Percentiles rank a stretch among this genome's conserved stretches.
Conservation (phyloP, 2,888 invertebrate genomes). For the Yponomeuta malinellus region DNA sequence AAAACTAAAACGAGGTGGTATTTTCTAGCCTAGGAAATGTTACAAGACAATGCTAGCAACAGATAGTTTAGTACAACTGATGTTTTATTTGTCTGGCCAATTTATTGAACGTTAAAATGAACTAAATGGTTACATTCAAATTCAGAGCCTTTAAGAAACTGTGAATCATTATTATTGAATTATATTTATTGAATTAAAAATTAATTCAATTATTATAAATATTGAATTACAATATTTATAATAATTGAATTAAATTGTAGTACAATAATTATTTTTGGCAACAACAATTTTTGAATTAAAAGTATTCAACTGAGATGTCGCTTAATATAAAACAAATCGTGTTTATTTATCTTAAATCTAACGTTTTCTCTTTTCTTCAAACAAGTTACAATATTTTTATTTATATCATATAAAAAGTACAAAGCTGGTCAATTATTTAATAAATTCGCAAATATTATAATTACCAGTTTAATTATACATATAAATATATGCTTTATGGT, state of each 20-base stretch:
- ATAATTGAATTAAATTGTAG: neutral
- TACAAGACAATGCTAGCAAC: neutral
- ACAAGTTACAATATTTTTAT: slow-evolving; percentile 1
- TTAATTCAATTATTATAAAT: neutral
- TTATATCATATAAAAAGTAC: slow-evolving; percentile 9
- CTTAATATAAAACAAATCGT: neutral
- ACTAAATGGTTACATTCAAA: no score
- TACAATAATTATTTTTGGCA: no score
- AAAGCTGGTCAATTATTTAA: slow-evolving; percentile 7
- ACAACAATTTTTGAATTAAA: no score
- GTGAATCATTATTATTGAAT: no score
- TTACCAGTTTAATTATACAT: neutral
- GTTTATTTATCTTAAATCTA: slow-evolving; percentile 4
- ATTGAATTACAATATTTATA: neutral
- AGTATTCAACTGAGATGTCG: neutral
- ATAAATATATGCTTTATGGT: neutral
- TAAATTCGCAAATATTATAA: neutral
- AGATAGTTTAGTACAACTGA: no score
- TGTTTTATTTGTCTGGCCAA: no score
- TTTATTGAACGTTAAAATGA: no score
- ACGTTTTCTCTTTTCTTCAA: slow-evolving; percentile 19
- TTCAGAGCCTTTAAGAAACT: no score
- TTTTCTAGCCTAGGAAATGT: neutral
- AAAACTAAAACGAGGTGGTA: slow-evolving; percentile 1
- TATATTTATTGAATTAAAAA: neutral